A percentile compares a stretch with the other conserved stretches of the same genome.
Conservation (phyloP, 2,113 vertebrate genomes). For the Brachyhypopomus occidentalis region DNA sequence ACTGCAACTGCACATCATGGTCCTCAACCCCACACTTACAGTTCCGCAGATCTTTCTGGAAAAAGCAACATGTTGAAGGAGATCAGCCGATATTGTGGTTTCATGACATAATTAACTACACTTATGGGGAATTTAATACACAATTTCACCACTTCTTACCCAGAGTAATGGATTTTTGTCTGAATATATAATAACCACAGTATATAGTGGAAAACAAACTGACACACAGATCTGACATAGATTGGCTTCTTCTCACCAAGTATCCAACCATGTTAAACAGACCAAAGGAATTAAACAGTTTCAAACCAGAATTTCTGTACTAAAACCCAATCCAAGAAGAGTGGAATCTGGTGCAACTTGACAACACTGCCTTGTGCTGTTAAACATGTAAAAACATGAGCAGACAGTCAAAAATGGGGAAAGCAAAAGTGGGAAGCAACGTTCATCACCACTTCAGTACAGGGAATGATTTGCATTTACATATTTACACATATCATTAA, state of each 20-base stretch:
- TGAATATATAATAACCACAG: not conserved
- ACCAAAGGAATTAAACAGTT: not conserved
- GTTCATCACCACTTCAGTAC: not conserved
- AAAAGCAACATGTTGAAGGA: not conserved
- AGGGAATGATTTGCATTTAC: too few relatives aligned
- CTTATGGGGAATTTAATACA: too few relatives aligned
- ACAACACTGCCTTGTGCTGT: slow-evolving; percentile 38
- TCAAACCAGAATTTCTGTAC: not conserved
- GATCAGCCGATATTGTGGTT: not conserved
- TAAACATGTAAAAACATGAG: slow-evolving; percentile 50
- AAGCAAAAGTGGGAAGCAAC: not conserved
- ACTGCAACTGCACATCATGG: slow-evolving; percentile 86
- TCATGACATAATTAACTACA: not conserved
- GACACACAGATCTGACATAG: not conserved
- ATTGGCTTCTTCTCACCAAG: not conserved
- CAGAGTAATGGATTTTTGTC: too few relatives aligned
- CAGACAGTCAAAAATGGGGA: not conserved
- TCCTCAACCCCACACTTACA: slow-evolving; percentile 95
- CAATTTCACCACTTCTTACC: too few relatives aligned
- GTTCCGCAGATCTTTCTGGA: slow-evolving; percentile 95
- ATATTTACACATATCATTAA: too few relatives aligned
- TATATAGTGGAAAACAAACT: slow-evolving; percentile 1
- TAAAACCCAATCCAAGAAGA: not conserved
- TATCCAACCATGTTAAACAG: not conserved
- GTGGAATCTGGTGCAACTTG: slow-evolving; percentile 45